Evolutionary conservation across 2,797 vertebrate species (phyloP).

Genomic region (Enteromius trimaculatus): DNA sequence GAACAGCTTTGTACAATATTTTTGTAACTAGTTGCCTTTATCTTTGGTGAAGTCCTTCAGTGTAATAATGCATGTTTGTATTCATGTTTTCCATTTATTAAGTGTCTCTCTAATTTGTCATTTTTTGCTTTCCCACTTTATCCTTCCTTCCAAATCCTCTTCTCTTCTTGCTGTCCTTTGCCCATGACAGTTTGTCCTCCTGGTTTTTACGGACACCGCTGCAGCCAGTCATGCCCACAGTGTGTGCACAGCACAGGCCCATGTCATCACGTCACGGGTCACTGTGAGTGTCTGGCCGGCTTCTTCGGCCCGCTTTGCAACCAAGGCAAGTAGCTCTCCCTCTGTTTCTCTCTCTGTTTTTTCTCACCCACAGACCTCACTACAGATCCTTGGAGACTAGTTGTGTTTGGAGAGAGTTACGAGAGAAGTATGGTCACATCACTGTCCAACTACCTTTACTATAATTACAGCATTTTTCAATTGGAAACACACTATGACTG

Average conservation of each 20-base stretch:
- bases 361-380: slow-evolving; percentile 3
- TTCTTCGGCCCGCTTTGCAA: slow-evolving; percentile 93
- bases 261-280: slow-evolving; percentile 92
- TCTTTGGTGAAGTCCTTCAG: background rate
- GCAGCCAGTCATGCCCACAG: slow-evolving; percentile 91
- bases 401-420: slow-evolving; percentile 23
- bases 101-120: background rate
- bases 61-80: background rate
- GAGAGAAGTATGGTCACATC: slow-evolving; percentile 20
- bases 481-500: background rate
- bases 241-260: slow-evolving; percentile 93
- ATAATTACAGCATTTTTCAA: slow-evolving; percentile 17
- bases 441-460: slow-evolving; percentile 2
- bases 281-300: slow-evolving; percentile 93
- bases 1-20: background rate
- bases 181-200: slow-evolving; percentile 86
- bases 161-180: slow-evolving; percentile 28
- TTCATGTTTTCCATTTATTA: background rate
- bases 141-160: slow-evolving; percentile 1
- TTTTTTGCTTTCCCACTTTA: background rate
- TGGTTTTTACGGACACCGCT: slow-evolving; percentile 92
- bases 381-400: slow-evolving; percentile 13
- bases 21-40: background rate
- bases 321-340: slow-evolving; percentile 86
- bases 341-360: background rate